Evolutionary conservation across 2,888 invertebrate species (phyloP), one percentile per base, ranked within the genome.

Genomic region (Yponomeuta sedellus): DNA sequence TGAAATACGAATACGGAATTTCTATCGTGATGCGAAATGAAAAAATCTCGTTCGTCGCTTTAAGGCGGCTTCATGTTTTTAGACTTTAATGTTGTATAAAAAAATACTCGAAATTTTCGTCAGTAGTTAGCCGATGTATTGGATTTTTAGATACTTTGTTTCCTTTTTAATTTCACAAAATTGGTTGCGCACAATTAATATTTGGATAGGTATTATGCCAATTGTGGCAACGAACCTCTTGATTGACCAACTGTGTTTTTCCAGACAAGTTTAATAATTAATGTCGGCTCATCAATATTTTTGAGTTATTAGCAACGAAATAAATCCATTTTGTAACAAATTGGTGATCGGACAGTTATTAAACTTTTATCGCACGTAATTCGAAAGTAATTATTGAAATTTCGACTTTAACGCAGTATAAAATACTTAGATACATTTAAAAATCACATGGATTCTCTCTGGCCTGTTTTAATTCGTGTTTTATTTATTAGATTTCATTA

Each of bases 51-150:
- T 79, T 80, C 78, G 79, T 83, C 83, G 84, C 34, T 82, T 80
- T 76, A 82, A 81, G 44, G 82, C 72, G 80, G 82, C 76, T 88
- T 83, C 85, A 86, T 80, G 82, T 85, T 87, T n/a, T 88, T 85
- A 85, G 86, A 83, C 80, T 80, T 82, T 81, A 82, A 83, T 81
- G 79, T 86, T 52, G 80, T 88, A 88, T 80, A 66, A 52, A 52
- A 34, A 16, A 83, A 86, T 88, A 87, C 85, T 88, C 86, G 79
- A 80, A 83, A 81, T 63, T 80, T 84, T 81, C 84, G 81, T 82
- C 83, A 78, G 80, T 87, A 88, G 85, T 76, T 84, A 77, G 80
- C 77, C 71, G 82, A 78, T 83, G 76, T 80, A 81, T 78, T 82
- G 85, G 82, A 67, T 52, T 66, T 59, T 63, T 63, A 63, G 63